Conservation (phyloP, 2,113 vertebrate genomes). For the Macaca fascicularis region DNA sequence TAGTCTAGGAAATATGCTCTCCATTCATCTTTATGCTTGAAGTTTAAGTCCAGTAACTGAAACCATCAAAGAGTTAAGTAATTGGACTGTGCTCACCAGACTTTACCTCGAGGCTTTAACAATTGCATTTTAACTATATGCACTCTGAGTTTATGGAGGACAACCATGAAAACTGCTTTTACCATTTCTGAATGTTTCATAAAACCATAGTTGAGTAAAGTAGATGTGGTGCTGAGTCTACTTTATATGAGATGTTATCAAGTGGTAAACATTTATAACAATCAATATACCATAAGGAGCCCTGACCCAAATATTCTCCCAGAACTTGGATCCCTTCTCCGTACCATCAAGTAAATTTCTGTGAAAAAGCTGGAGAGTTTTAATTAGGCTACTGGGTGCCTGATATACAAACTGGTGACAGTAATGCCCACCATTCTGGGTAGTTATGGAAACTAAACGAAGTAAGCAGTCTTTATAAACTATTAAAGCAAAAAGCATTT, state of each 20-base stretch:
- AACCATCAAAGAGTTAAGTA: not conserved
- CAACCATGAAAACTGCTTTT: not conserved
- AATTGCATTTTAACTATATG: not conserved
- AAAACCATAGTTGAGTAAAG: not conserved
- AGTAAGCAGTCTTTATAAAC: not conserved
- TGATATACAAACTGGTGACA: not conserved
- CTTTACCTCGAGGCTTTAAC: not conserved
- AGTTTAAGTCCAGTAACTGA: not conserved
- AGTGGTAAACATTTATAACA: not conserved
- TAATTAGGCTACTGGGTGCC: not conserved
- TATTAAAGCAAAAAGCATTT: not conserved
- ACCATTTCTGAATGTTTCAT: not conserved
- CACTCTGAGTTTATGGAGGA: not conserved
- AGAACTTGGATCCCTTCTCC: not conserved
- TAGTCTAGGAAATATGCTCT: not conserved
- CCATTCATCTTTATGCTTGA: not conserved
- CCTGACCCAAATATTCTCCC: not conserved
- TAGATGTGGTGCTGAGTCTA: not conserved
- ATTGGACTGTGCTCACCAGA: not conserved
- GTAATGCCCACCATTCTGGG: not conserved
- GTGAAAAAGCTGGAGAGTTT: not conserved
- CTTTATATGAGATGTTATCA: not conserved
- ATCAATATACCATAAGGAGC: not conserved
- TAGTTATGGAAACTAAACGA: not conserved
- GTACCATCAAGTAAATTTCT: not conserved